Base-by-base conservation (phyloP, 92 coral and sea anemone species). In the Nematostella vectensis region DNA sequence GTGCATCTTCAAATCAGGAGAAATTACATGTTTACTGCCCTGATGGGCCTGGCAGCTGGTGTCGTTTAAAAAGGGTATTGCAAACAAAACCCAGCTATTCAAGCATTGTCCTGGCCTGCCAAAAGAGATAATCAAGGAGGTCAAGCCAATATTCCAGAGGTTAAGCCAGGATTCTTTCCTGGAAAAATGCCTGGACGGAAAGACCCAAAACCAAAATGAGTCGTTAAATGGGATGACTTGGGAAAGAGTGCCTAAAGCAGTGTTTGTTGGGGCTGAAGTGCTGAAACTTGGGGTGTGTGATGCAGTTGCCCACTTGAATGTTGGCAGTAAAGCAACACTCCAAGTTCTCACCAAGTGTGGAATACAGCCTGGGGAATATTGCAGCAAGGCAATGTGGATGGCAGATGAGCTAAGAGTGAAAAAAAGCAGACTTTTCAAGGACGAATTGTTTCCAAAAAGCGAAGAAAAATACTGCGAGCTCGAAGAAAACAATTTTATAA, bases 261-360 rank as follows among this genome's bases (percentile, higher is more conserved):
- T 71, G 64, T 50, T 63, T 57, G 50, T 65, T 2, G 59, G 74
- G 17, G 26, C 38, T 23, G 71, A 60, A 0, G 44, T 29, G 9
- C 21, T 71, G 15, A 50, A 70, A 27, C 67, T 71, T 16, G 78
- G 79, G 58, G 63, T 70, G 15, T 33, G 36, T 61, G 80, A 74
- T 68, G 73, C 78, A 36, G 82, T 68, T 20, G 55, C 74, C 38
- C 87, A 80, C 57, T 80, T 74, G 47, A 68, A 68, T 57, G 59
- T 74, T 62, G 74, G 82, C 31, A 38, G 61, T 47, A 56, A 63
- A 33, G 75, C 79, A 52, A 60, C 68, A 23, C 54, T 57, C 28
- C 51, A 65, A 28, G 38, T 59, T 6, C 51, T 78, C 40, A 63
- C 30, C 50, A 61, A 52, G 38, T 54, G 31, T 47, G 66, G 62